Evolutionary conservation across 2,888 invertebrate species (phyloP), one percentile per base, ranked within the genome.

Genomic region (Nemurella pictetii): DNA sequence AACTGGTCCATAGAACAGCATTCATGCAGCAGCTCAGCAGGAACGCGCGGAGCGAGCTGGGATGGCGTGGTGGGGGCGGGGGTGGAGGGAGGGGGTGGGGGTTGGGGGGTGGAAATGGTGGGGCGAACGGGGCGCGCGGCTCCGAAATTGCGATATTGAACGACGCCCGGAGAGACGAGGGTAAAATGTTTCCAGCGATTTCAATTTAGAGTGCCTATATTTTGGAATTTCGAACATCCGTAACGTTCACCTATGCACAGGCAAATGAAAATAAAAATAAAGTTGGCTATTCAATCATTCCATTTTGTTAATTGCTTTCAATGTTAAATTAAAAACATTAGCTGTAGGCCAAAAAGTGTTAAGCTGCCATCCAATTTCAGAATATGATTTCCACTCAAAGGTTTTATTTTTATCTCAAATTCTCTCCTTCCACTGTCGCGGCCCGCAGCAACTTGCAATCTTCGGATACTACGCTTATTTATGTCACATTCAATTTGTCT

Each of bases 221-320:
- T 55, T 55, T 12, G 20, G 55, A 3, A 15, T 3, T 55, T 1
- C 15, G 20, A 55, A 55, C 55, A 55, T 55, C 81, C 15, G 81
- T 32, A 81, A 29, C 84, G 73, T 83, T 72, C 83, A 84, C n/a
- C n/a, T n/a, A n/a, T n/a, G n/a, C n/a, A n/a, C n/a, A n/a, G n/a
- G n/a, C n/a, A n/a, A n/a, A 85, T 85, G 84, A 84, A 85, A 81
- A 78, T 74, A 85, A 87, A 82, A 86, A 78, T 83, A 83, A 85
- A 84, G 80, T 75, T 74, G 28, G 74, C 83, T 30, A 27, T 28
- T 83, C 83, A 55, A 55, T 55, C 55, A 55, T 55, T 55, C 20
- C 3, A 55, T 55, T 55, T 55, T 55, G 55, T 55, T 55, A 55
- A 55, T 55, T 55, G 20, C 55, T 55, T 55, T 55, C 9, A 32